These are phyloP conservation scores for Allolobophora icterica DNA, from an alignment of 2,888 invertebrate species.

Conservation along the genomic window DNA sequence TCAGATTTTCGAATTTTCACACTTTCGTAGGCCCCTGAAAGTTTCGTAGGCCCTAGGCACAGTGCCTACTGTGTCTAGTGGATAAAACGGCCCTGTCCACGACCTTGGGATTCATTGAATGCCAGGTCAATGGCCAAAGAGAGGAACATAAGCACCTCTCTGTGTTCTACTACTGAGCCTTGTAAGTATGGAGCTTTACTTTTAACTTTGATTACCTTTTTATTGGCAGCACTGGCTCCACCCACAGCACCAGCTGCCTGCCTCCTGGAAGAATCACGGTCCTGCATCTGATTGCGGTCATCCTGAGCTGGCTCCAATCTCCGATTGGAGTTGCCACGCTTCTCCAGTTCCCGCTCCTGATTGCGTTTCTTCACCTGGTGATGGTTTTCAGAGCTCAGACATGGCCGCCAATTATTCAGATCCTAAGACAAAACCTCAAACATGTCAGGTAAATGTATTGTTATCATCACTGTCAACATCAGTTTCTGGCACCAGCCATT, in stretches of 20 bases:
- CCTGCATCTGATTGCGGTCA: not conserved
- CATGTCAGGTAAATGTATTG: not conserved
- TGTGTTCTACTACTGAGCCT: too few species aligned
- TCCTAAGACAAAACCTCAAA: not conserved
- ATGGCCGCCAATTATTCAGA: conserved; percentile 17
- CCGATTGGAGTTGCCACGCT: not conserved
- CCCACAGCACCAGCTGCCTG: not conserved
- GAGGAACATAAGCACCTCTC: not conserved
- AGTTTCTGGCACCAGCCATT: not conserved
- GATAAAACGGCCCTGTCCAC: too few species aligned
- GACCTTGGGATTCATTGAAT: too few species aligned
- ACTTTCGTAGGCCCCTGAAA: too few species aligned
- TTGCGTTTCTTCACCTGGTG: conserved; percentile 12
- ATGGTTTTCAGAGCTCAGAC: not conserved
- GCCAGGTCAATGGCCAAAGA: not conserved
- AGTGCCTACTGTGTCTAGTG: too few species aligned
- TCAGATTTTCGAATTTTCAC: too few species aligned
- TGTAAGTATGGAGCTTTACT: too few species aligned
- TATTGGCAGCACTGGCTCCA: not conserved
- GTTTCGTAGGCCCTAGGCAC: too few species aligned
- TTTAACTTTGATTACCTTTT: not conserved
- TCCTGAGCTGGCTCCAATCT: not conserved
- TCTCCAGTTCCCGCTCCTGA: conserved; percentile 19
- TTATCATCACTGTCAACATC: not conserved
- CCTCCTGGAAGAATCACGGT: not conserved